Base-by-base conservation (phyloP, 2,888 invertebrate genomes). In the Hirtodrosophila confusa region DNA sequence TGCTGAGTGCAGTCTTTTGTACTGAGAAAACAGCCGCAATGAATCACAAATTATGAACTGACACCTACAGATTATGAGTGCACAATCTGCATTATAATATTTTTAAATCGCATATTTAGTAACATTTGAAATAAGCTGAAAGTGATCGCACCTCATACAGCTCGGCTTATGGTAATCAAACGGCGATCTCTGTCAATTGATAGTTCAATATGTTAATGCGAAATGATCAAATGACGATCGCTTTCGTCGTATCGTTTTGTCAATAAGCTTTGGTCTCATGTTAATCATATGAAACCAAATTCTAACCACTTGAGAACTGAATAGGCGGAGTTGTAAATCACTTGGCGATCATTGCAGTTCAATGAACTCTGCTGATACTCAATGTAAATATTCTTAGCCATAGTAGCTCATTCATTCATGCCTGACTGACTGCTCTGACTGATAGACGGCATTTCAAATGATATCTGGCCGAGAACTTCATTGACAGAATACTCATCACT, bases 1-100 rank as follows among this genome's bases (percentile, higher is more conserved):
- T 63, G 64, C 56, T 77, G 69, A 80, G 72, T 71, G 71, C 69
- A 65, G 60, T 39, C 76, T 63, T 79, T 80, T 78, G 78, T 74
- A 29, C 24, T 36, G 8, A n/a, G 27, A 12, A 43, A 7, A 41
- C 35, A 5, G 8, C 7, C 4, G 39, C 45, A 44, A 64, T 80
- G 80, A 80, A 66, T 80, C 75, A 80, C 40, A 56, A 62, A 40
- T 27, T 60, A 23, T 17, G 23, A 7, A 44, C 53, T 72, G 68
- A 62, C 68, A 68, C 36, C 40, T 44, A n/a, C n/a, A 23, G 73
- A 64, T 64, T 73, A 64, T 45, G 58, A 37, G 39, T 57, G 72
- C 61, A 66, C 29, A 55, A 60, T 49, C 40, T 57, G 47, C 50
- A 66, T 71, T 37, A 54, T 37, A 55, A 51, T 55, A 51, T 55